A percentile compares a stretch with the other conserved stretches of the same genome.
These are phyloP conservation scores for Temnothorax nylanderi DNA, from an alignment of 1,140 invertebrate species.

Conservation along the genomic window DNA sequence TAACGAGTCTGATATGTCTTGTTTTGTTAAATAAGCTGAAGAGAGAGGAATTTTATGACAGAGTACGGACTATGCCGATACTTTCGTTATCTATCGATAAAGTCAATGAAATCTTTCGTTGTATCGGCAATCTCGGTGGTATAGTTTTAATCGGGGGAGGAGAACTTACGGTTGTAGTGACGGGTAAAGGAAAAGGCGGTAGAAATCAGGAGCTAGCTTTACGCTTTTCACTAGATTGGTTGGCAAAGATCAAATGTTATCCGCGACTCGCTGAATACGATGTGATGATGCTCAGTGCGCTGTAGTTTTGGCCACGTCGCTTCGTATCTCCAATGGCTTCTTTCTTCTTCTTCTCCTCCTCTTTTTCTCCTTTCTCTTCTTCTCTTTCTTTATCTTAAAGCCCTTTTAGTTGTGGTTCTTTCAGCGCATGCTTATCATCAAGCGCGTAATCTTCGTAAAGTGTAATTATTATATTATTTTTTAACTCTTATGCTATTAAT, in stretches of 20 bases:
- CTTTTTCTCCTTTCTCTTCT: conserved; percentile 3
- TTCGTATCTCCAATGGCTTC: conserved; percentile 11
- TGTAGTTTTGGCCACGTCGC: conserved; percentile 33
- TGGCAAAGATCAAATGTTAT: conserved; percentile 79
- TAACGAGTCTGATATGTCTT: conserved; percentile 79
- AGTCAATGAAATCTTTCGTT: conserved; percentile 74
- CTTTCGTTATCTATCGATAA: conserved; percentile 70
- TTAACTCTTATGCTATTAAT: no score
- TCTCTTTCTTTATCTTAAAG: conserved; percentile 24
- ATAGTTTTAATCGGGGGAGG: conserved; percentile 93
- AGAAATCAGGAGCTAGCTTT: conserved; percentile 97
- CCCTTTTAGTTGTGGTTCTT: conserved; percentile 8
- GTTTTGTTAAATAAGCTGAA: conserved; percentile 68
- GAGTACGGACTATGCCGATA: conserved; percentile 65
- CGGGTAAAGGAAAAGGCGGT: conserved; percentile 93
- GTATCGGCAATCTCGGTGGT: conserved; percentile 64
- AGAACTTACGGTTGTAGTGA: conserved; percentile 95
- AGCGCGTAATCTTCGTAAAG: conserved; percentile 3
- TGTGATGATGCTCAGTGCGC: conserved; percentile 90
- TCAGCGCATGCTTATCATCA: conserved; percentile 1
- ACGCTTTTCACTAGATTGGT: conserved; percentile 87
- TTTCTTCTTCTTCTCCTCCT: background rate
- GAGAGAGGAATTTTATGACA: conserved; percentile 73
- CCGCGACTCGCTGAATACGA: conserved; percentile 84
- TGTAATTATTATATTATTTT: no score